Evolutionary conservation across 1,140 invertebrate species (phyloP), one percentile per base, ranked within the genome.

Genomic region (Lepidurus apus): DNA sequence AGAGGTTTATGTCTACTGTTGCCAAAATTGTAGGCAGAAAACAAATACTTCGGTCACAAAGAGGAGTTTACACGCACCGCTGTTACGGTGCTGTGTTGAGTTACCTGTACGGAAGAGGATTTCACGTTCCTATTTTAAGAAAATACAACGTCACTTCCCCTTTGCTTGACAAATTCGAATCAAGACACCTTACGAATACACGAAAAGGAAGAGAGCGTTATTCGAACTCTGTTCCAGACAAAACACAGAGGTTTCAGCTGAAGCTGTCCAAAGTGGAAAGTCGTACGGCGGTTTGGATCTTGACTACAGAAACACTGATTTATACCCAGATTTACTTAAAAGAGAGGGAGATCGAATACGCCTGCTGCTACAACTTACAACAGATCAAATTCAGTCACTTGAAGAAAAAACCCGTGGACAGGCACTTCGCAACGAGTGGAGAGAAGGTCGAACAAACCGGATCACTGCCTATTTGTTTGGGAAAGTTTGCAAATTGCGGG

Each of bases 11-110:
- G 76, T 47, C 43, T 77, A 10, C 5, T 10, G 76, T 77, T 45
- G 44, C 26, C 13, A 47, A 77, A 77, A 17, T 77, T 13, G 26
- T 77, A 4, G 76, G 76, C 34, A 3, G 76, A n/a, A 77, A 77
- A 45, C 76, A 44, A 45, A 53, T 77, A 1, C 43, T 45, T 47
- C 76, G 76, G 0, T 77, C 76, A 3, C 44, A 53, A 8, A 77
- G 43, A 3, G 13, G 17, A 11, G 43, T 43, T 3, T 77, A 77
- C 26, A 43, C 26, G 17, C 26, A 77, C 47, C 42, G 76, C 26
- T 77, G 76, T 3, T 45, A 43, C 6, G 76, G 43, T n/a, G 76
- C 76, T 13, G 76, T n/a, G 17, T 44, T 77, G 21, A 43, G 42
- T 43, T 77, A 5, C 44, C 44, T 7, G 3, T 34, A 45, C 1